phyloP scores from a whole-genome alignment of 2,113 vertebrate species.

The Rhabdornis inornatus region DNA sequence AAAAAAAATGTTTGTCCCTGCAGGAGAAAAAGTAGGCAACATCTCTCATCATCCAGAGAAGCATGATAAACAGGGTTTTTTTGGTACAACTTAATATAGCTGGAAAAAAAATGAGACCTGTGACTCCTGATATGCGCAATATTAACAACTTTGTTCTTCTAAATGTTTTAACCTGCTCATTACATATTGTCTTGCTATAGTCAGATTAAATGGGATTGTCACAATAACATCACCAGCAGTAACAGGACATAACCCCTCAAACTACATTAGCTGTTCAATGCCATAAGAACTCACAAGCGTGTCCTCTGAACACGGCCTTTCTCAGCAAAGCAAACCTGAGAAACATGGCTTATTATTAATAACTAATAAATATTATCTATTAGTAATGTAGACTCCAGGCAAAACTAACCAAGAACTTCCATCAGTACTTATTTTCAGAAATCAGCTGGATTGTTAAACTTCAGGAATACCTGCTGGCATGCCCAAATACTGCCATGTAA shows the following conservation, averaged over 20 bases:
- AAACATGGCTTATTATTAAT: neutral
- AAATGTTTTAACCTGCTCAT: neutral
- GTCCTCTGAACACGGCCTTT: neutral
- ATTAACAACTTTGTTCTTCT: neutral
- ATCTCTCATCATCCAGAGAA: neutral
- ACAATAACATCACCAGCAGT: neutral
- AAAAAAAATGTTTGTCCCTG: neutral
- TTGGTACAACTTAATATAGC: neutral
- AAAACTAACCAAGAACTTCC: neutral
- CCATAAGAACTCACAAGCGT: neutral
- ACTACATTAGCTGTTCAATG: neutral
- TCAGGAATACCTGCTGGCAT: neutral
- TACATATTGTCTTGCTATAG: neutral
- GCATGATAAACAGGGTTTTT: rapidly evolving
- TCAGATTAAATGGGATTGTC: neutral
- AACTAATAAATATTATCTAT: too few relatives aligned
- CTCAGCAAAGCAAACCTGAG: neutral
- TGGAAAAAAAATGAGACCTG: neutral
- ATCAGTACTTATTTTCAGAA: neutral
- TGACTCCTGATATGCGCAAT: neutral
- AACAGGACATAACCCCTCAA: neutral
- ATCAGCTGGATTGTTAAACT: neutral
- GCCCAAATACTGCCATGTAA: neutral
- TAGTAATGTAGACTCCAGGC: neutral
- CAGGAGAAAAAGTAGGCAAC: neutral